Evolutionary conservation across 2,888 invertebrate genomes (phyloP), one percentile per base, ranked within the genome.

Genomic region (Horisme vitalbata): DNA sequence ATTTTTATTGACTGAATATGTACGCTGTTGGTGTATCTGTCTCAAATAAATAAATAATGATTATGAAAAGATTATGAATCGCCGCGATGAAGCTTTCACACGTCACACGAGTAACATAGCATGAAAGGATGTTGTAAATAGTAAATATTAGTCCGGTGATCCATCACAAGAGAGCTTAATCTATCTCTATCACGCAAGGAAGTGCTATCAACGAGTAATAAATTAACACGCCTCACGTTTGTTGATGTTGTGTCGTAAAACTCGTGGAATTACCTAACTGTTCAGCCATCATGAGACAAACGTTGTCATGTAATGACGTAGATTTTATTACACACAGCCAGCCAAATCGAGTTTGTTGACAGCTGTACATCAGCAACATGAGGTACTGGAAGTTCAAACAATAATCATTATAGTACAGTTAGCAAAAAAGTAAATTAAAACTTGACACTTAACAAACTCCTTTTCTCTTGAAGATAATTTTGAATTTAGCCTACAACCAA

Each of bases 181-280:
- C 41, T 48, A 46, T 50, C 53, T 51, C 38, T 50, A 52, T 48
- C 55, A 60, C 51, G 55, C 57, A 45, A 49, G 48, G 46, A 55
- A 45, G 54, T 48, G 50, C 49, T 54, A 55, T 55, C 54, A 49
- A 43, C 41, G 33, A 24, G 41, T 47, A 36, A 49, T 52, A 59
- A 51, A 59, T 53, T 58, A 52, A 45, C 38, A 51, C 45, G 41
- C 45, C 41, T 51, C 41, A 49, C 45, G 41, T 41, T 46, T 45
- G 43, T 46, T 41, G 55, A 47, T 30, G 49, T 52, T 28, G 15
- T 31, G 45, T 56, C 51, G 39, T 53, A 54, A 54, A 57, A 41
- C 41, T 57, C 50, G 49, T 45, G 28, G 51, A 56, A 31, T 41
- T 31, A 47, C 21, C n/a, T 26, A 20, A 21, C 15, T 24, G 47